Conservation (phyloP, 2,888 invertebrate species). For the Meganola albula region DNA sequence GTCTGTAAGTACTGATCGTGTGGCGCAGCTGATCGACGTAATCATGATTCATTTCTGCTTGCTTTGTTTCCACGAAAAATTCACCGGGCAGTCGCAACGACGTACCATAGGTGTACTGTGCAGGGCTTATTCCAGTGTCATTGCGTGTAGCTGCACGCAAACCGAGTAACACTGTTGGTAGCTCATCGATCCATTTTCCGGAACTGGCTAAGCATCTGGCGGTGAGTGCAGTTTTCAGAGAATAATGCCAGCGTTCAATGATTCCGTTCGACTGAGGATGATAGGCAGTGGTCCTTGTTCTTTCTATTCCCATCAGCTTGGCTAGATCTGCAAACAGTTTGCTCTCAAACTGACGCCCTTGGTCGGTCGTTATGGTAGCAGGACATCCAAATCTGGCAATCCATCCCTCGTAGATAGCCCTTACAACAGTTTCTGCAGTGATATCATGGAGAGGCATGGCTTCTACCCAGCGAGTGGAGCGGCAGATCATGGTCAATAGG, state of each 20-base stretch:
- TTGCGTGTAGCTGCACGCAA: constrained; percentile 1
- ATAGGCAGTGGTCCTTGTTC: neutral
- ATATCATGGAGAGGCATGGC: neutral
- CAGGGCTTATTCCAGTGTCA: constrained; percentile 2
- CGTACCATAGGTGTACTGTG: constrained; percentile 3
- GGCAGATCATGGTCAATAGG: neutral
- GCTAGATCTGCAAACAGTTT: neutral
- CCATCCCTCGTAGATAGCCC: constrained; percentile 3
- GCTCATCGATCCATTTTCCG: neutral
- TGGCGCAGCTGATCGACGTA: too few species aligned
- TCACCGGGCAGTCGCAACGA: constrained; percentile 2
- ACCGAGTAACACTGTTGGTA: constrained; percentile 4
- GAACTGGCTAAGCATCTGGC: neutral
- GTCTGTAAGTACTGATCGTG: neutral
- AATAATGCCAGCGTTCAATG: constrained; percentile 3
- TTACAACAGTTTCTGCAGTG: neutral
- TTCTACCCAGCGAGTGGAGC: neutral
- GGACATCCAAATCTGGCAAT: constrained; percentile 5
- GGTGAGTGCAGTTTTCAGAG: constrained; percentile 2
- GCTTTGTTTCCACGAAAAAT: constrained; percentile 1
- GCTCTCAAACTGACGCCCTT: constrained; percentile 1
- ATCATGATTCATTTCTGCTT: too few species aligned
- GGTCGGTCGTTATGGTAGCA: constrained; percentile 1
- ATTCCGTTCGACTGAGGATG: constrained; percentile 4
- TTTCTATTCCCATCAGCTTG: neutral